Conservation (phyloP, 2,888 invertebrate genomes). For the Margaritifera margaritifera region DNA sequence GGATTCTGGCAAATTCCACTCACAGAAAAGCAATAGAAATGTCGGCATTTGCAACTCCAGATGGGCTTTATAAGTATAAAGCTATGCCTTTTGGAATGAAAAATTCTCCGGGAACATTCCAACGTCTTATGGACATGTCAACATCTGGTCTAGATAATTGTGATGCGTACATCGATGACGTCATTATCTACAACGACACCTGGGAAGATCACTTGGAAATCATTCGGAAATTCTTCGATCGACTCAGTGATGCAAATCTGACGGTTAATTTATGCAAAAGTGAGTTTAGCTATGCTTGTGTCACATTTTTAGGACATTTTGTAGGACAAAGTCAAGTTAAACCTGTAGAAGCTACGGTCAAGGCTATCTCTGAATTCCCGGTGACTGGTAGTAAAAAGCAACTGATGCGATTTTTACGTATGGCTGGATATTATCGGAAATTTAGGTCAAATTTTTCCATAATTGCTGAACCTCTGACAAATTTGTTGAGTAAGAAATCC, state of each 20-base stretch:
- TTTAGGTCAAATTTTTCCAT: conserved; percentile 23
- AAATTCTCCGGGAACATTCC: conserved; percentile 24
- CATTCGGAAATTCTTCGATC: conserved; percentile 1
- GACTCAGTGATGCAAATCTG: no score
- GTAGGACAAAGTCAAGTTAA: conserved; percentile 23
- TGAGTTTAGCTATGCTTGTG: no score
- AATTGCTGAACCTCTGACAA: conserved; percentile 12
- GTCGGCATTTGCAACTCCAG: conserved; percentile 27
- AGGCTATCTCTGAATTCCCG: conserved; percentile 13
- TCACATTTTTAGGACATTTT: conserved; percentile 28
- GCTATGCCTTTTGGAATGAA: conserved; percentile 34
- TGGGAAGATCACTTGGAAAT: conserved; percentile 15
- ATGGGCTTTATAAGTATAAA: conserved; percentile 24
- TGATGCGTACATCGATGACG: conserved; percentile 24
- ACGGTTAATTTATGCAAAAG: no score
- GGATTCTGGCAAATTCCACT: conserved; percentile 19
- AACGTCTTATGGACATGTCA: conserved; percentile 15
- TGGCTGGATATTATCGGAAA: conserved; percentile 19
- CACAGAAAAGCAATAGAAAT: conserved; percentile 26
- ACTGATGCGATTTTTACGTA: conserved; percentile 14
- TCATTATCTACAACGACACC: conserved; percentile 5
- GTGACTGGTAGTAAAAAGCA: conserved; percentile 11
- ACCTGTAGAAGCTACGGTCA: conserved; percentile 11
- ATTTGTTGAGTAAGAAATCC: neutral
- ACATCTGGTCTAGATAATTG: conserved; percentile 5